Evolutionary conservation across 1,140 invertebrate genomes (phyloP), one percentile per base, ranked within the genome.

Genomic region (Drosophila parvula): DNA sequence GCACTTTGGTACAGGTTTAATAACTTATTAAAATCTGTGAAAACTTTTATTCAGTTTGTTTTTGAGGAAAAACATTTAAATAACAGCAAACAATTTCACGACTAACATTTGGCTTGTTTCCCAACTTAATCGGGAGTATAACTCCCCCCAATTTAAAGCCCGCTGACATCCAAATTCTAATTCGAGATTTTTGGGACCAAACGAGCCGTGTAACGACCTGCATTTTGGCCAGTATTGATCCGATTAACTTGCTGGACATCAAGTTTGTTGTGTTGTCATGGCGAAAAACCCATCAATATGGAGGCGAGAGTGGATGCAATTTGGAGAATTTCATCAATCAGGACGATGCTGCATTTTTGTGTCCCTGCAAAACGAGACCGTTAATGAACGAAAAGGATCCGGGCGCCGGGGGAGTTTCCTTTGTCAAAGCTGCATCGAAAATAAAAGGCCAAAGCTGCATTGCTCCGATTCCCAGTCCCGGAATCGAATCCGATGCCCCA

Each of bases 261-360:
- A 34, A 58, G 44, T 50, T 56, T 69, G 67, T 71, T 71, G 67
- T 71, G 67, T 70, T 71, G 65, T 59, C 62, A 67, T 47, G 61
- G 50, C 48, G 22, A 22, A n/a, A 62, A 71, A 40, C 41, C 53
- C 51, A 71, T 71, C 68, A 70, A 71, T 71, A 71, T 38, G 34
- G 38, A 71, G 68, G 55, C 55, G 55, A 50, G 55, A 50, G 69
- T 41, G 43, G 67, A 43, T 71, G 69, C 69, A 71, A 71, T 71
- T 71, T 71, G 69, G 55, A 50, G 44, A 71, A 59, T 73, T 71
- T 73, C 67, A 71, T 73, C 69, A 71, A 73, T 73, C 69, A 71
- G 65, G 36, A 40, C 36, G 32, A n/a, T 22, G 68, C 56, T 71
- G 38, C 65, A 70, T 71, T 71, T 58, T 41, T 63, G 61, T 67